Conservation (phyloP, 2,888 invertebrate species). For the Pammene fasciana region DNA sequence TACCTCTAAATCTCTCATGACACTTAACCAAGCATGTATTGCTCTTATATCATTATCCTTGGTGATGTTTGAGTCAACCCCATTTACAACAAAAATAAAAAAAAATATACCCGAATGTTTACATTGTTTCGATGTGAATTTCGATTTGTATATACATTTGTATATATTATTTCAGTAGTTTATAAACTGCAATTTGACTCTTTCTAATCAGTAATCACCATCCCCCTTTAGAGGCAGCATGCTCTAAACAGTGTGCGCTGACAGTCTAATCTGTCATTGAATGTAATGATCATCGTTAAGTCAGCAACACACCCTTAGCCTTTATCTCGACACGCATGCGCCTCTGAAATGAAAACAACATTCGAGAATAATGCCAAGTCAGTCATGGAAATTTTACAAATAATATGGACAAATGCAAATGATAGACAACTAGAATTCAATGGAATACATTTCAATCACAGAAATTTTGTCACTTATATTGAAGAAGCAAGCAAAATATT, state of each 20-base stretch:
- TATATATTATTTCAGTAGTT: not conserved
- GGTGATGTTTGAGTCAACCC: slow-evolving; percentile 31
- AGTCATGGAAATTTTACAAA: slow-evolving; percentile 81
- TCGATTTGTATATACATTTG: not conserved
- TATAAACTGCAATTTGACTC: slow-evolving; percentile 15
- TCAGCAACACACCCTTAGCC: slow-evolving; percentile 82
- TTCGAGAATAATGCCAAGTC: slow-evolving; percentile 81
- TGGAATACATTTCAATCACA: not conserved
- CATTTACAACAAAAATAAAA: slow-evolving; percentile 13
- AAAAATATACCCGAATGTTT: not conserved
- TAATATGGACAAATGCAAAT: slow-evolving; percentile 44
- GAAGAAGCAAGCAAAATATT: not conserved
- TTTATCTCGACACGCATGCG: slow-evolving; percentile 82
- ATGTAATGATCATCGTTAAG: slow-evolving; percentile 59
- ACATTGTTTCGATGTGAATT: not conserved
- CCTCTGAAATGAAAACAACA: slow-evolving; percentile 83
- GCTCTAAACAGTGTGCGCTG: slow-evolving; percentile 82
- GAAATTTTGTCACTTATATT: not conserved
- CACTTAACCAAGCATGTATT: slow-evolving; percentile 80
- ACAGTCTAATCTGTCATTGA: slow-evolving; percentile 65
- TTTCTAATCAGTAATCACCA: slow-evolving; percentile 41
- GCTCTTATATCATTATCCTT: slow-evolving; percentile 57
- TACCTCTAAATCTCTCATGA: slow-evolving; percentile 78
- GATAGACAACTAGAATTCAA: slow-evolving; percentile 42
- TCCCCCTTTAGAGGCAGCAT: slow-evolving; percentile 75